phyloP scores from a whole-genome alignment of 1,140 invertebrate genomes.

The Dendroctonus ponderosae region DNA sequence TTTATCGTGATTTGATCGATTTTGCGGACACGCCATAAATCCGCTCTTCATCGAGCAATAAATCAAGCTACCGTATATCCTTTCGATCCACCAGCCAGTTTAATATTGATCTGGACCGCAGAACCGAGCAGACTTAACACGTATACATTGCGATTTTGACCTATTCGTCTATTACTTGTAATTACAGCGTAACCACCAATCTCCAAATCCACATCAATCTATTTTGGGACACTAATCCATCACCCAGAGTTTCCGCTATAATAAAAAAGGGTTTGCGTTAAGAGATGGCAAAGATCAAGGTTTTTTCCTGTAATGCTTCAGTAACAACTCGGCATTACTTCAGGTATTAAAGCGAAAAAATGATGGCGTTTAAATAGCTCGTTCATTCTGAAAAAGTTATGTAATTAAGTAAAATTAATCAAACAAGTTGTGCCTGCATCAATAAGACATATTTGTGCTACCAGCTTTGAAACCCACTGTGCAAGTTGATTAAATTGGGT shows the following conservation, averaged over 20 bases:
- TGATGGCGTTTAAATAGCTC: too few species aligned
- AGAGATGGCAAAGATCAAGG: background rate
- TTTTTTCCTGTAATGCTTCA: too few species aligned
- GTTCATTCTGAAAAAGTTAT: too few species aligned
- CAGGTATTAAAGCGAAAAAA: too few species aligned
- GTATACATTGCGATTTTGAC: constrained; percentile 4
- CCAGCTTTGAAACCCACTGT: too few species aligned
- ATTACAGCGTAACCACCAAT: constrained; percentile 4
- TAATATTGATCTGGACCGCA: background rate
- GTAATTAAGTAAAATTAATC: too few species aligned
- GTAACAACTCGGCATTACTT: too few species aligned
- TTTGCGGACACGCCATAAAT: too few species aligned
- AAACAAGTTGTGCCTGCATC: too few species aligned
- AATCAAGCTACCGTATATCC: constrained; percentile 2
- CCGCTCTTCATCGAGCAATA: background rate
- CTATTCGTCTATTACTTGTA: constrained; percentile 3
- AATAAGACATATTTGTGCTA: too few species aligned
- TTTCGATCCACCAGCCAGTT: background rate
- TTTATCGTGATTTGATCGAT: too few species aligned
- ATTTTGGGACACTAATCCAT: constrained; percentile 9
- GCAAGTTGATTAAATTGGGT: too few species aligned
- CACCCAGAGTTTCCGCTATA: constrained; percentile 1
- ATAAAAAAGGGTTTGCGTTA: constrained; percentile 3
- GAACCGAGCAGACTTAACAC: background rate
- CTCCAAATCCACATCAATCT: constrained; percentile 8